Evolutionary conservation across 92 coral and sea anemone genomes (phyloP).

Genomic region (Chrysogorgia sp.): DNA sequence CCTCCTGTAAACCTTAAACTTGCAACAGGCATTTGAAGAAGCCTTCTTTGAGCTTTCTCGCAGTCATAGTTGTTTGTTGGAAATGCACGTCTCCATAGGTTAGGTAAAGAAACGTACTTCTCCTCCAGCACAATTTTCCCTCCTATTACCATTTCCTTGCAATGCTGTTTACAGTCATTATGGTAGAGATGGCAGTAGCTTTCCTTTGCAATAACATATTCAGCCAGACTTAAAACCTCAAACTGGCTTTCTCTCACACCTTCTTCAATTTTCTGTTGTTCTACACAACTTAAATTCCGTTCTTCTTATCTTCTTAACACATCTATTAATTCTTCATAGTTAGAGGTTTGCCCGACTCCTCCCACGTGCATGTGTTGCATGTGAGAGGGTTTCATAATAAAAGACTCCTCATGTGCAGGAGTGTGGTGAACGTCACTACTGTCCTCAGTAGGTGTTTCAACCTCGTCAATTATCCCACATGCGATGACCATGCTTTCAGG

Average conservation of each 20-base stretch:
- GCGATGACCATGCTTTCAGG: neutral
- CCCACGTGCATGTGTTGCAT: conserved; percentile 23
- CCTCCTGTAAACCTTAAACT: conserved; percentile 15
- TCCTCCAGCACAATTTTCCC: conserved; percentile 55
- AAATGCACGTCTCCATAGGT: conserved; percentile 57
- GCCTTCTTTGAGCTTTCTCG: no score
- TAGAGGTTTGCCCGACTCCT: conserved; percentile 8
- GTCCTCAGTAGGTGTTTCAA: conserved; percentile 18
- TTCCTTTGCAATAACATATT: conserved; percentile 66
- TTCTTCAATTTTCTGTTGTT: conserved; percentile 57
- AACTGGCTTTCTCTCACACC: conserved; percentile 65
- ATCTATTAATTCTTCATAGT: conserved; percentile 23
- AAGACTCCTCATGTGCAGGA: conserved; percentile 14
- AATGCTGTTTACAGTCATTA: conserved; percentile 50
- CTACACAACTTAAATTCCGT: conserved; percentile 42
- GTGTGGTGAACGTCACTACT: conserved; percentile 8
- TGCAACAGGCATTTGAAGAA: conserved; percentile 62
- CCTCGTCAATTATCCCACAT: conserved; percentile 19
- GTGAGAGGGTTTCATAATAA: conserved; percentile 29
- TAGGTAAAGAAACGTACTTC: conserved; percentile 57
- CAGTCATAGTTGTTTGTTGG: conserved; percentile 44
- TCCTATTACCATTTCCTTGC: conserved; percentile 59
- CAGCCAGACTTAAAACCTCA: conserved; percentile 55
- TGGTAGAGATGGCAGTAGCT: conserved; percentile 59
- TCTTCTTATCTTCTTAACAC: conserved; percentile 44